Evolutionary conservation across 2,888 invertebrate species (phyloP).

Genomic region (Pristionchus maxplancki): DNA sequence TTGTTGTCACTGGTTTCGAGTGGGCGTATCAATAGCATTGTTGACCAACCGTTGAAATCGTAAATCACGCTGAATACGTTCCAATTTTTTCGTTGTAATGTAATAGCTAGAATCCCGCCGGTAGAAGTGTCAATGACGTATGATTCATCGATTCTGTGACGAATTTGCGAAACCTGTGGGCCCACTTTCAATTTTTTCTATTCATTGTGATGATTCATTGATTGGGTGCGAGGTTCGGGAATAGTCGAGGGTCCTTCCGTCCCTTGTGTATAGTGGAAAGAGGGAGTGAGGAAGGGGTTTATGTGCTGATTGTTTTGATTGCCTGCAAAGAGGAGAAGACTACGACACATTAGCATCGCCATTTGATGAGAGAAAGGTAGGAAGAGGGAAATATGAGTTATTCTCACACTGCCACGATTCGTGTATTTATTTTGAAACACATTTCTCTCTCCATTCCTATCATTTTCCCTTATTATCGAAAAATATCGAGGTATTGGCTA

Average conservation of each 20-base stretch:
- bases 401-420: no score
- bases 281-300: background rate
- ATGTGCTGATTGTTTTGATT: slow-evolving; percentile 36
- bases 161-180: background rate
- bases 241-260: background rate
- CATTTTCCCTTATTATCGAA: no score
- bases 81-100: no score
- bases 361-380: background rate
- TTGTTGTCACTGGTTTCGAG: background rate
- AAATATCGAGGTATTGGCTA: background rate
- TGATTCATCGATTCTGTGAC: background rate
- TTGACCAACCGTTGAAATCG: background rate
- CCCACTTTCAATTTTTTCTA: background rate
- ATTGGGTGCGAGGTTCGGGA: background rate
- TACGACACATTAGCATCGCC: background rate
- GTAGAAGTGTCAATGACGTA: background rate
- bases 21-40: background rate
- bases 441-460: no score
- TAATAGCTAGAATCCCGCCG: background rate
- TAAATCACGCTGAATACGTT: no score
- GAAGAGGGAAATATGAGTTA: background rate
- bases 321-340: background rate
- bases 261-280: slow-evolving; percentile 2
- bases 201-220: background rate
- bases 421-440: no score